Base-by-base conservation (phyloP, 2,797 vertebrate species). In the Periophthalmus magnuspinnatus region DNA sequence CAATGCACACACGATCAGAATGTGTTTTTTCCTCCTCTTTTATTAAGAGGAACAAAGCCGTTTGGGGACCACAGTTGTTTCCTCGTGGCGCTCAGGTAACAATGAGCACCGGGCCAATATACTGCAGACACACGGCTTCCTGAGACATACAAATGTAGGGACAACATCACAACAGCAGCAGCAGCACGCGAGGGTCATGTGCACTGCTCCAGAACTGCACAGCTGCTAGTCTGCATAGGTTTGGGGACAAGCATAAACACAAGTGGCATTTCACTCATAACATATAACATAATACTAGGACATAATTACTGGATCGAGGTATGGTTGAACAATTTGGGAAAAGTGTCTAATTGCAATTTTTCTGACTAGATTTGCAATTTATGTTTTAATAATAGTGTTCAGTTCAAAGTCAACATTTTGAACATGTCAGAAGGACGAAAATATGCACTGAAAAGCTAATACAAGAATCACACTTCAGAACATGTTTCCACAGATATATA, bases 41-140 rank as follows among this genome's bases (percentile, higher is more conserved):
- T 70, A 70, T 36, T 33, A 57, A 77, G 62, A 65, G 61, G 78
- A 82, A 86, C 81, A 82, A 84, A 70, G 79, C 65, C 5, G 22
- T 52, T 70, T 67, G 75, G 78, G 80, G 85, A 78, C 83, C 65
- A 77, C 89, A 88, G 87, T 90, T 87, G 88, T 90, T 92, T 92
- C 88, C 88, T 86, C 60, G 60, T 73, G 77, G 75, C 48, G 67
- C 78, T 85, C 88, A 83, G 88, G 86, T 91, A 90, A 91, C 90
- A 91, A 90, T 90, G 83, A 87, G 78, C 69, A 69, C 71, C 54
- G 76, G 72, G 78, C 78, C 80, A 78, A 71, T 76, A 45, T 65
- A 62, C 13, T 41, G 71, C 75, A 9, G 61, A 75, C 52, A 28
- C 79, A 48, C 63, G 41, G 1, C 79, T 87, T 90, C 89, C 84